phyloP scores from a whole-genome alignment of 37 sponge, comb jelly and placozoan genomes.

The Agelas oroides region DNA sequence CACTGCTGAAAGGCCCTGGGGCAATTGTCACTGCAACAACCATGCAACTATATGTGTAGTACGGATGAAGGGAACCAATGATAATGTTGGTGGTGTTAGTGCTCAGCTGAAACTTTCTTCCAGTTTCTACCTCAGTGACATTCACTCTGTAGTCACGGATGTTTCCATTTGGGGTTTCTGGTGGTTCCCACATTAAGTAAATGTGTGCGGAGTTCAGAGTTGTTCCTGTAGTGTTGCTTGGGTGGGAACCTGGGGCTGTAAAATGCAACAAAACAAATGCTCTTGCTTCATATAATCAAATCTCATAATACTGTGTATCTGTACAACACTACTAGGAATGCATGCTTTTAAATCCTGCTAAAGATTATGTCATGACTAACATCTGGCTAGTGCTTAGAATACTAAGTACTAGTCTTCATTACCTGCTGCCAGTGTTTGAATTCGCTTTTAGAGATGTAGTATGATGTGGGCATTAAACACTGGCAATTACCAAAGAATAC shows the following conservation, averaged over 20 bases:
- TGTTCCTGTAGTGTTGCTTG: background rate
- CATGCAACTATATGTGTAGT: slow-evolving; percentile 7
- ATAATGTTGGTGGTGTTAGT: slow-evolving; percentile 3
- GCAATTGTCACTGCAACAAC: slow-evolving; percentile 44
- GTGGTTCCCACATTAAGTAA: slow-evolving; percentile 27
- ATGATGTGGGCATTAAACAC: too few relatives aligned
- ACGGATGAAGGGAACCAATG: slow-evolving; percentile 28
- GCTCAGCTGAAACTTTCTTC: background rate
- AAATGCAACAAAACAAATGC: too few relatives aligned
- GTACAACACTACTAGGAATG: too few relatives aligned
- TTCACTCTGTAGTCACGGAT: slow-evolving; percentile 41
- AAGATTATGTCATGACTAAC: too few relatives aligned
- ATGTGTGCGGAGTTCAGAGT: slow-evolving; percentile 15
- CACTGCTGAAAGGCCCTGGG: slow-evolving; percentile 23
- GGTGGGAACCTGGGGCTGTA: slow-evolving; percentile 30
- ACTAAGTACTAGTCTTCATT: too few relatives aligned
- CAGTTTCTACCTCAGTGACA: slow-evolving; percentile 38
- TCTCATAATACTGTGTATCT: too few relatives aligned
- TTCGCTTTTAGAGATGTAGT: too few relatives aligned
- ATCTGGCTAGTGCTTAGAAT: too few relatives aligned
- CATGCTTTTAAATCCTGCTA: too few relatives aligned
- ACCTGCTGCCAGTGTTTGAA: too few relatives aligned
- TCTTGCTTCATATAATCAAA: too few relatives aligned
- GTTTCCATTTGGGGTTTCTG: slow-evolving; percentile 34
- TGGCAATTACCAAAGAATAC: too few relatives aligned